These are phyloP conservation scores for Dicyrtoma fusca DNA, from an alignment of 2,888 invertebrate genomes.

Conservation along the genomic window DNA sequence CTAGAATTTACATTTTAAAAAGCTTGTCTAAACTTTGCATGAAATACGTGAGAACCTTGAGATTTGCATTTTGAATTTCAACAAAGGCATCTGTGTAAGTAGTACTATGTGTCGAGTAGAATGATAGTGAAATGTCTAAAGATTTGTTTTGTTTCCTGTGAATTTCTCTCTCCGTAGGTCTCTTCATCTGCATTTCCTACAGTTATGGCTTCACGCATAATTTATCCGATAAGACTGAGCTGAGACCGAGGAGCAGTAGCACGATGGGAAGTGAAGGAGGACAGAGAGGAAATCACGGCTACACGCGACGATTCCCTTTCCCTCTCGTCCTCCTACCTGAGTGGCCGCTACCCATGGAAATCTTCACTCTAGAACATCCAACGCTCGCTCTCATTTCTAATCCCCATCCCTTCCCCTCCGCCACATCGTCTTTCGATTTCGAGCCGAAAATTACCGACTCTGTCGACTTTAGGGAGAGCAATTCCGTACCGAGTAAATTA, in stretches of 20 bases:
- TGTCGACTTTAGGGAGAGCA: constrained; percentile 39
- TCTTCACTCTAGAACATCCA: constrained; percentile 48
- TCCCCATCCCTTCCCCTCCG: constrained; percentile 47
- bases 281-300: background rate
- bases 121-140: background rate
- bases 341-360: constrained; percentile 55
- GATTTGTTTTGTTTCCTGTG: background rate
- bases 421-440: constrained; percentile 51
- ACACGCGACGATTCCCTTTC: constrained; percentile 27
- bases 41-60: background rate
- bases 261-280: background rate
- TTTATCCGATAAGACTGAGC: constrained; percentile 51
- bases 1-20: no score
- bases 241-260: constrained; percentile 27
- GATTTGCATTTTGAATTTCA: background rate
- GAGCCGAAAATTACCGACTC: constrained; percentile 51
- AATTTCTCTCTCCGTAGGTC: constrained; percentile 39
- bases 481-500: constrained; percentile 30
- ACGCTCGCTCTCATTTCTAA: constrained; percentile 50
- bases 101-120: background rate
- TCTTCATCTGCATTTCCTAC: constrained; percentile 55
- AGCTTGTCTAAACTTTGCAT: background rate
- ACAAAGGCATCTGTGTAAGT: background rate
- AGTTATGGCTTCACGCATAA: constrained; percentile 52
- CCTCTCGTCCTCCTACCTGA: constrained; percentile 53